These are phyloP conservation scores for Drosophila paramelanica DNA, from an alignment of 2,888 invertebrate genomes.

Conservation along the genomic window DNA sequence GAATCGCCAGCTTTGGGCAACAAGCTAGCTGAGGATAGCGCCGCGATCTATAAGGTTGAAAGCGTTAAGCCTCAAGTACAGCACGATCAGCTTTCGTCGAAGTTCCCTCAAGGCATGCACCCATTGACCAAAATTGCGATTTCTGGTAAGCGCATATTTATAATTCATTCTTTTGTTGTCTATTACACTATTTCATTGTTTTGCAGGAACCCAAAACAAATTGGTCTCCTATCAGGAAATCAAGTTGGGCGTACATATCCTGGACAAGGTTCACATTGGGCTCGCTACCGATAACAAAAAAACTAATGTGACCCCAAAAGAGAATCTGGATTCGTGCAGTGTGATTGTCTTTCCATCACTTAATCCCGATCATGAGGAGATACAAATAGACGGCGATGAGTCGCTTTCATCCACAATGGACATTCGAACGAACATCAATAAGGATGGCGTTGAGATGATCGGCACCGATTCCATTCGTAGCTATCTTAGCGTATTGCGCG, in stretches of 20 bases:
- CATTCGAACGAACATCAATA: slow-evolving; percentile 90
- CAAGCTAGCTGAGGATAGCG: slow-evolving; percentile 10
- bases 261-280: slow-evolving; percentile 93
- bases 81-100: slow-evolving; percentile 13
- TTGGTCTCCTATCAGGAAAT: slow-evolving; percentile 85
- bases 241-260: slow-evolving; percentile 91
- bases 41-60: slow-evolving; percentile 22
- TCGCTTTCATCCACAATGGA: slow-evolving; percentile 83
- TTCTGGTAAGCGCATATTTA: slow-evolving; percentile 37
- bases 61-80: slow-evolving; percentile 19
- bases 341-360: slow-evolving; percentile 97
- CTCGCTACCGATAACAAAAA: slow-evolving; percentile 84
- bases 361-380: slow-evolving; percentile 97
- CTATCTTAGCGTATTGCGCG: slow-evolving; percentile 83
- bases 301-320: slow-evolving; percentile 32
- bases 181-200: neutral
- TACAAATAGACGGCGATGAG: slow-evolving; percentile 84
- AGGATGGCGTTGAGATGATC: slow-evolving; percentile 91
- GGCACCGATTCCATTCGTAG: slow-evolving; percentile 83
- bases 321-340: slow-evolving; percentile 93
- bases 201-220: slow-evolving; percentile 82
- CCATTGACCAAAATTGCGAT: slow-evolving; percentile 47
- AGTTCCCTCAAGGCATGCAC: slow-evolving; percentile 4
- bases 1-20: slow-evolving; percentile 8
- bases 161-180: neutral